These are phyloP conservation scores for Camelus dromedarius DNA, from an alignment of 2,113 vertebrate genomes.

Conservation along the genomic window DNA sequence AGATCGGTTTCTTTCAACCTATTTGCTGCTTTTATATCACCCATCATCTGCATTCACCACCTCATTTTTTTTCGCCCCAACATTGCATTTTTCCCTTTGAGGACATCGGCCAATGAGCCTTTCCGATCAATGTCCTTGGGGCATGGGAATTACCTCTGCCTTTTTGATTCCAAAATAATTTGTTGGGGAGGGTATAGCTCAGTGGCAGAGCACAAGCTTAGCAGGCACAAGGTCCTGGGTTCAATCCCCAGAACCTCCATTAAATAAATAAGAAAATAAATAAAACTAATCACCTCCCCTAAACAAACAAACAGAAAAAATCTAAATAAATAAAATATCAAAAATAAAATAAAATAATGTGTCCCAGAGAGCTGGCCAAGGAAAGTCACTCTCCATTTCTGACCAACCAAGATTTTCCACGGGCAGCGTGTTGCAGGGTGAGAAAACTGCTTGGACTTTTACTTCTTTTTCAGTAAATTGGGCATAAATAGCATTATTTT, in stretches of 20 bases:
- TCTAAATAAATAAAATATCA: too few relatives aligned
- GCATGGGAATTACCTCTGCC: conserved; percentile 28
- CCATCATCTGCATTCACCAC: conserved; percentile 7
- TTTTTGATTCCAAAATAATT: not conserved
- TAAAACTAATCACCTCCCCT: too few relatives aligned
- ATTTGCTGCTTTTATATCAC: not conserved
- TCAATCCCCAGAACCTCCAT: too few relatives aligned
- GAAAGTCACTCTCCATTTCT: not conserved
- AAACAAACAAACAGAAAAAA: too few relatives aligned
- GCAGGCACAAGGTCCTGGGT: too few relatives aligned
- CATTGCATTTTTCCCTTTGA: conserved; percentile 49
- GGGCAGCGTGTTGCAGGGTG: accelerated
- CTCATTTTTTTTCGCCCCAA: not conserved
- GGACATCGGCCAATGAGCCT: conserved; percentile 75
- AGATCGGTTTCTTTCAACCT: not conserved
- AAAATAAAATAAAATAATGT: not conserved
- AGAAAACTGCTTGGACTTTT: accelerated
- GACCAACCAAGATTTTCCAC: not conserved
- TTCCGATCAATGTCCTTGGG: conserved; percentile 73
- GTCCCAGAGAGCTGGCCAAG: not conserved
- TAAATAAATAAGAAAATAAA: too few relatives aligned
- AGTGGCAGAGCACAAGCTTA: too few relatives aligned
- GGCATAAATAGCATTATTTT: not conserved
- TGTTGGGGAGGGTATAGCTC: too few relatives aligned
- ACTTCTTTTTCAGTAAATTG: not conserved